These are phyloP conservation scores for Hipparchia sbordonii DNA, from an alignment of 2,888 invertebrate species.

Conservation along the genomic window DNA sequence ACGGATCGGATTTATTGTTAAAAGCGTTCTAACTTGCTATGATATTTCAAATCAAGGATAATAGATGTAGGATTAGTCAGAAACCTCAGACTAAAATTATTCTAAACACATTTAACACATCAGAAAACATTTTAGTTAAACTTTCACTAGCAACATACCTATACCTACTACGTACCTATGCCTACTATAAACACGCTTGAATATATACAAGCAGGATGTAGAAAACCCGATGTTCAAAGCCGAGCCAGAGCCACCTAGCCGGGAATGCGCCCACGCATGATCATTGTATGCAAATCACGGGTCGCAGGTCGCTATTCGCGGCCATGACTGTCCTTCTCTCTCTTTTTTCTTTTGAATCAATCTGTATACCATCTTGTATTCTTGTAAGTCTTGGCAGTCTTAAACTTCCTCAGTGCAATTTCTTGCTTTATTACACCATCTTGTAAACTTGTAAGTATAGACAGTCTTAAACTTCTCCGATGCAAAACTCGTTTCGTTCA, in stretches of 20 bases:
- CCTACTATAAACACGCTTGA: neutral
- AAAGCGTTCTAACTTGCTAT: no score
- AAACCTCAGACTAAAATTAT: neutral
- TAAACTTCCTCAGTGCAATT: neutral
- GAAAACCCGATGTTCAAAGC: slow-evolving; percentile 18
- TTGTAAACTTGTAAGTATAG: no score
- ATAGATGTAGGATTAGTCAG: no score
- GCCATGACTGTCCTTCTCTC: slow-evolving; percentile 45
- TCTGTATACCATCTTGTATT: neutral
- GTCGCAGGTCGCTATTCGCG: slow-evolving; percentile 77
- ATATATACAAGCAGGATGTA: slow-evolving; percentile 25
- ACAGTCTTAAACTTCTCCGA: no score
- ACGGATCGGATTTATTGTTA: neutral
- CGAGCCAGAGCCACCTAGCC: slow-evolving; percentile 31
- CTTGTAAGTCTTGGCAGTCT: neutral
- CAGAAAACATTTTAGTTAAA: no score
- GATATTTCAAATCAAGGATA: no score
- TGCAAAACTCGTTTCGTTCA: no score
- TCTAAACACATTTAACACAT: neutral
- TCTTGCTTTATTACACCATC: no score
- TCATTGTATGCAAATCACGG: slow-evolving; percentile 81
- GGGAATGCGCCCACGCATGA: slow-evolving; percentile 72
- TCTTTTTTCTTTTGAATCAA: slow-evolving; percentile 35
- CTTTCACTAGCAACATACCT: no score
- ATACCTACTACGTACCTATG: no score